Evolutionary conservation across 64 coral and sea anemone genomes (phyloP), one percentile per base, ranked within the genome.

Genomic region (Dendrophyllia cribrosa): DNA sequence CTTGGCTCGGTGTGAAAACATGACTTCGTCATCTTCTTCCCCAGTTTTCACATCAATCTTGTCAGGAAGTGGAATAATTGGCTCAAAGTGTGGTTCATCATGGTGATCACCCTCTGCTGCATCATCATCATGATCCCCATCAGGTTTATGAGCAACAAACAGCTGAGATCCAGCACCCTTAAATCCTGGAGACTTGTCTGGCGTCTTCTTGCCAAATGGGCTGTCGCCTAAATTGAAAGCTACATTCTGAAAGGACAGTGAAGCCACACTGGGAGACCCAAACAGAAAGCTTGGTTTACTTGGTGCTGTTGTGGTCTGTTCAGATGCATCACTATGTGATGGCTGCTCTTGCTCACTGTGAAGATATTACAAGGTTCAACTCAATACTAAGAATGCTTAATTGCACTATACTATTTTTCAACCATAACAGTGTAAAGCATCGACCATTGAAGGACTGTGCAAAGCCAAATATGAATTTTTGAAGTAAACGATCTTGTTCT

Each of bases 11-110:
- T 87, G 87, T 19, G 92, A 93, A 67, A 98, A 98, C 49, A 95
- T 78, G 2, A 89, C 59, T 46, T 95, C 64, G 26, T 98, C 93
- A 25, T 90, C 71, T 87, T 98, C 96, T 63, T 98, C 96, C 0
- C 93, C 96, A 77, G 93, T 98, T 83, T 63, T 90, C 2, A 90
- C 87, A 10, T 95, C 81, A 23, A 93, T 81, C 77, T 93, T 93
- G 47, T 93, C 90, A 34, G 96, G 96, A 7, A 98, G 82, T 15
- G 96, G 87, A 83, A 98, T 93, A 59, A 96, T 85, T 20, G 96
- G 90, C 79, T 98, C 90, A 84, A 95, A 95, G 20, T 95, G 90
- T 43, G 93, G 91, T 10, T 67, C 89, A 71, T 95, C 91, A 43
- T 87, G 84, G 66, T 92, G 78, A 17, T 79, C 71, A 26, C 59